phyloP scores from a whole-genome alignment of 1,140 invertebrate species.

The Melitaea cinxia region DNA sequence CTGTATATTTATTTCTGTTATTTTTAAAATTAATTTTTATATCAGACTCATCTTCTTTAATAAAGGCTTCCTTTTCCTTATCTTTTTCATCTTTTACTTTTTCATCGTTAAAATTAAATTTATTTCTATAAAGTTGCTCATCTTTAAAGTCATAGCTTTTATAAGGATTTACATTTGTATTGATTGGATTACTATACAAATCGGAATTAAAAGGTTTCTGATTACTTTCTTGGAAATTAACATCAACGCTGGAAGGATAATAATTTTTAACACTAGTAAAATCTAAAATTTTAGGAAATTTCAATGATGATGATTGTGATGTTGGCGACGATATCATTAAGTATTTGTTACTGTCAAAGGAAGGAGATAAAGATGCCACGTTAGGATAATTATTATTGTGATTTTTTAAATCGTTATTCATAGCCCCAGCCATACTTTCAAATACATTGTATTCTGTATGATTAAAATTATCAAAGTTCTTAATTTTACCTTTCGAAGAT shows the following conservation, averaged over 20 bases:
- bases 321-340: constrained; percentile 25
- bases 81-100: constrained; percentile 39
- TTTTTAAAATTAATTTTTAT: constrained; percentile 29
- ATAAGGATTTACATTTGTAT: constrained; percentile 24
- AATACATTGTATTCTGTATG: constrained; percentile 49
- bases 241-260: constrained; percentile 56
- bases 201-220: constrained; percentile 39
- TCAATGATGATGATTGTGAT: constrained; percentile 42
- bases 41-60: constrained; percentile 19
- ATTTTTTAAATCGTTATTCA: constrained; percentile 33
- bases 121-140: constrained; percentile 39
- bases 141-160: constrained; percentile 30
- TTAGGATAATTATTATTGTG: constrained; percentile 29
- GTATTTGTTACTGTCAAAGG: constrained; percentile 23
- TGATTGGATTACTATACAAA: constrained; percentile 13
- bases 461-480: constrained; percentile 47
- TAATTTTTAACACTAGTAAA: constrained; percentile 62
- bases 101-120: constrained; percentile 39
- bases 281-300: constrained; percentile 67
- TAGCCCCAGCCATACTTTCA: constrained; percentile 26
- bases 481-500: constrained; percentile 54
- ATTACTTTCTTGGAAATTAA: constrained; percentile 46
- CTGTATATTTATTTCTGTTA: constrained; percentile 52
- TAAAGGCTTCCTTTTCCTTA: constrained; percentile 21
- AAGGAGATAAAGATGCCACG: constrained; percentile 23